Evolutionary conservation across 2,797 vertebrate species (phyloP), one percentile per base, ranked within the genome.

Genomic region (Echiichthys vipera): DNA sequence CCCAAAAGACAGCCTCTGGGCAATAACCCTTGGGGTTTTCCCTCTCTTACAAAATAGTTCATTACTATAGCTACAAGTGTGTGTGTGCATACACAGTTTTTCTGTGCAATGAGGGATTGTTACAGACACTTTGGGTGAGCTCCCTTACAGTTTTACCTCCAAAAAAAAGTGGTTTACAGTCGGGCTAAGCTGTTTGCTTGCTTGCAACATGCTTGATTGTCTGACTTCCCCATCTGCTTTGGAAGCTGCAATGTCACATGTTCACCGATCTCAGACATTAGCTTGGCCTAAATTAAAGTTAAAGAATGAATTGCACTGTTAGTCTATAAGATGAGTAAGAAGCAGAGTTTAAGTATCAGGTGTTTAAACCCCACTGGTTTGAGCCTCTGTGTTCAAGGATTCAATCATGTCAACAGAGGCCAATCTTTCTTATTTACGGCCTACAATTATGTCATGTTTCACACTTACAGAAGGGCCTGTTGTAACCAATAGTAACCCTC

Each of bases 391-490:
- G 5, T 53, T 37, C 39, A 18, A 40, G n/a, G 46, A 40, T 71
- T 25, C 14, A 30, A 30, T 62, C 34, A 49, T 51, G 24, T 64
- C 22, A 9, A 50, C 29, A 15, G 18, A 43, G 14, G 30, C 36
- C 12, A 17, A 29, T 43, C 3, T 37, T 58, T 29, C 17, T 17
- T 15, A 3, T 42, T 39, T 20, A 14, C 18, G 10, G 22, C 43
- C 40, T 18, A 24, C 40, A 43, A 45, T 22, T 30, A 32, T n/a
- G 39, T 57, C 20, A 45, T 25, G 59, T 61, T 61, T 61, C 37
- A 24, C 4, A 6, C 53, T 54, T 72, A 36, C 39, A 71, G 57
- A 57, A 24, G 27, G 65, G 57, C 43, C 27, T 74, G 24, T 5
- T 61, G 34, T 30, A 65, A 65, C 71, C 71, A 63, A 40, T 17